Evolutionary conservation across 2,797 vertebrate species (phyloP).

Genomic region (Falco naumanni): DNA sequence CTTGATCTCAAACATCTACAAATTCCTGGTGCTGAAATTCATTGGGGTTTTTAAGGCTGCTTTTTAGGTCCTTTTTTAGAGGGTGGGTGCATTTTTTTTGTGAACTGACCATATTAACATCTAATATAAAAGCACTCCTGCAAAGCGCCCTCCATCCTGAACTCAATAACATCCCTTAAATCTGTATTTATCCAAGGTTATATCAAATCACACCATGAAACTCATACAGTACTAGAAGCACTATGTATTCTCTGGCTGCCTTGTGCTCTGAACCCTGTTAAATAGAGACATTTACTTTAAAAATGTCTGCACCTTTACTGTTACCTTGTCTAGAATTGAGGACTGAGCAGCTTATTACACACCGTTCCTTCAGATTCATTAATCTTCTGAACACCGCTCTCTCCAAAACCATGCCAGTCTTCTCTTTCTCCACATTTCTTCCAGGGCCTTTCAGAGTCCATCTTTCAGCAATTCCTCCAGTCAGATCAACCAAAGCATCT

Average conservation of each 20-base stretch:
- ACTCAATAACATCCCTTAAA: background rate
- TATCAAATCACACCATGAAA: background rate
- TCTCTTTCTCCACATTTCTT: conserved; percentile 21
- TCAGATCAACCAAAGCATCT: conserved; percentile 93
- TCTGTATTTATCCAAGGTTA: background rate
- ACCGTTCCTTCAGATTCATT: conserved; percentile 82
- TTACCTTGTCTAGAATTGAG: conserved; percentile 83
- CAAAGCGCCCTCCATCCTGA: background rate
- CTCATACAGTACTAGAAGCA: background rate
- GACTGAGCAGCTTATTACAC: conserved; percentile 90
- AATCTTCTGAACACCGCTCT: conserved; percentile 81
- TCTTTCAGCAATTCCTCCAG: conserved; percentile 88
- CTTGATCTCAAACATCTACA: background rate
- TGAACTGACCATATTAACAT: background rate
- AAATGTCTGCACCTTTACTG: background rate
- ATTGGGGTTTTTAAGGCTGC: background rate
- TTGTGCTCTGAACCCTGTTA: background rate
- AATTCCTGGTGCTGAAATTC: background rate
- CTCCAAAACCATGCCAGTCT: conserved; percentile 65
- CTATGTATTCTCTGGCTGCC: background rate
- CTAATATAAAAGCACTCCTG: background rate
- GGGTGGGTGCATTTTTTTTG: background rate
- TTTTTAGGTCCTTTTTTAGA: background rate
- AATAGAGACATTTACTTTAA: background rate
- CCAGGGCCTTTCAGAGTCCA: conserved; percentile 82